Conservation (phyloP, 2,797 vertebrate genomes). For the Sternotherus odoratus region DNA sequence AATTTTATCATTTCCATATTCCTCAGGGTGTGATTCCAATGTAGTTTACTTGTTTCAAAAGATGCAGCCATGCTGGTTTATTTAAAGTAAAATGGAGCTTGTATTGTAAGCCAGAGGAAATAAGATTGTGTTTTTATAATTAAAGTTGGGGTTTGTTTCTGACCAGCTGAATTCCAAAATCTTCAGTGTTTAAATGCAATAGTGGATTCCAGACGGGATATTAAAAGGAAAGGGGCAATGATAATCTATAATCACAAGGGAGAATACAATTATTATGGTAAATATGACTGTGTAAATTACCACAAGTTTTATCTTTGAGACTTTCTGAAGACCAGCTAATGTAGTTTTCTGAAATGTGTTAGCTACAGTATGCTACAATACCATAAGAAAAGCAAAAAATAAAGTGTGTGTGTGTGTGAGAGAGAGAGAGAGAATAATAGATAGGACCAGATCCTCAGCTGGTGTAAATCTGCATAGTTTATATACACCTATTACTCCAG, state of each 20-base stretch:
- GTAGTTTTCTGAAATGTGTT: background rate
- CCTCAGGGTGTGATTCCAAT: constrained; percentile 2
- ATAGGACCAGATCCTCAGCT: too few species aligned
- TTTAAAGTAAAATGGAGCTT: background rate
- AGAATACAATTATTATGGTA: background rate
- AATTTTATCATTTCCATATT: background rate
- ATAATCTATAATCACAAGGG: background rate
- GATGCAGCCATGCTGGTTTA: background rate
- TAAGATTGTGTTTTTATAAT: constrained; percentile 4
- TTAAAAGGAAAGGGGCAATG: background rate
- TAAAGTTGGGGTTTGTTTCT: background rate
- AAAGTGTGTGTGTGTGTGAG: too few species aligned
- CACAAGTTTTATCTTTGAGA: background rate
- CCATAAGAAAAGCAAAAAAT: background rate
- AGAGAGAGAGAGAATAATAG: too few species aligned
- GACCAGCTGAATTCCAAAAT: background rate
- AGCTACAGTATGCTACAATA: background rate
- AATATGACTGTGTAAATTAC: background rate
- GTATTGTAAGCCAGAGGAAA: background rate
- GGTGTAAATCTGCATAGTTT: too few species aligned
- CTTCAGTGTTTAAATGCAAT: background rate
- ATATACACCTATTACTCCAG: too few species aligned
- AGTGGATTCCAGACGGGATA: background rate
- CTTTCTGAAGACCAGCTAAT: background rate
- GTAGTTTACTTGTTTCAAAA: constrained; percentile 37